These are phyloP conservation scores for Agonopterix subpropinquella DNA, from an alignment of 2,888 invertebrate species.

Conservation along the genomic window DNA sequence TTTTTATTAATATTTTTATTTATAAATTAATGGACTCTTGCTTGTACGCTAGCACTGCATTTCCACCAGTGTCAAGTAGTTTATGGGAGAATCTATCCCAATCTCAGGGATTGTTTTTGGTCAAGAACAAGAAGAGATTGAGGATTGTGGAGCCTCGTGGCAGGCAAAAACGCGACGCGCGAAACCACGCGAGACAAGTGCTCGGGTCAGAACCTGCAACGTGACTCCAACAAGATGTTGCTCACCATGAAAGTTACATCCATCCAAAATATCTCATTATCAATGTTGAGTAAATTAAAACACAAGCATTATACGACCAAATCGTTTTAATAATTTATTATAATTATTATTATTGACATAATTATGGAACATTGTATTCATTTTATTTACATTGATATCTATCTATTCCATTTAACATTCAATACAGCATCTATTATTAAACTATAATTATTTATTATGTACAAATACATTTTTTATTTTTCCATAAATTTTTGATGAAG, in stretches of 20 bases:
- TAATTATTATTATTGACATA: slow-evolving; percentile 9
- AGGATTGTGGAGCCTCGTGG: too few species aligned
- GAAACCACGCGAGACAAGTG: too few species aligned
- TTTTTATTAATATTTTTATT: too few species aligned
- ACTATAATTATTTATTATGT: background rate
- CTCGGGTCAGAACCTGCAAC: too few species aligned
- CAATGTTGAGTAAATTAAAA: background rate
- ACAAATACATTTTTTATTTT: background rate
- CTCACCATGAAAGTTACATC: background rate
- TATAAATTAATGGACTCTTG: too few species aligned
- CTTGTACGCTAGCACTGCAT: too few species aligned
- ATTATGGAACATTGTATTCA: slow-evolving; percentile 13
- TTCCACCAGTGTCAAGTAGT: too few species aligned
- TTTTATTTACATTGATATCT: slow-evolving; percentile 7
- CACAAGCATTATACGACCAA: slow-evolving; percentile 25
- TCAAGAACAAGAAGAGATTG: too few species aligned
- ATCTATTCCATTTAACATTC: slow-evolving; percentile 1
- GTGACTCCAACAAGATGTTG: too few species aligned
- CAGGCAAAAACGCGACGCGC: too few species aligned
- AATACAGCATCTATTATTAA: background rate
- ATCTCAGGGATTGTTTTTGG: too few species aligned
- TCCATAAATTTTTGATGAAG: background rate
- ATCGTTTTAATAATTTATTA: slow-evolving; percentile 32
- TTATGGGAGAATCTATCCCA: too few species aligned
- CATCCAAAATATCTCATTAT: background rate